Percentiles rank a stretch among this genome's conserved stretches.
These are phyloP conservation scores for Haliclona indistincta DNA, from an alignment of 37 sponge, comb jelly and placozoan genomes.

Conservation along the genomic window DNA sequence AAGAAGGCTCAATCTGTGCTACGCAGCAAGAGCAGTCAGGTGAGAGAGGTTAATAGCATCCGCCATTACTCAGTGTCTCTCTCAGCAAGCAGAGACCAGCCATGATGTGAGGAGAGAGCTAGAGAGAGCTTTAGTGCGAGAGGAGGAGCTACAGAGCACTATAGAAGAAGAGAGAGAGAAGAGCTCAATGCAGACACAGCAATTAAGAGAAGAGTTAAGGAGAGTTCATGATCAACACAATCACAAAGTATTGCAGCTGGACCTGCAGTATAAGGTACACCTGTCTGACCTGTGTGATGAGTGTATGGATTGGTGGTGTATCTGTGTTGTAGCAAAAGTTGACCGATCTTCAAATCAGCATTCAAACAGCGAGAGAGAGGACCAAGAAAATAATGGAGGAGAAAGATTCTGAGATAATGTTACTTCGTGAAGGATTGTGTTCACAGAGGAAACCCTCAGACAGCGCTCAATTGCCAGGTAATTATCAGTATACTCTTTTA, in stretches of 20 bases:
- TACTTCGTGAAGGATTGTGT: slow-evolving; percentile 16
- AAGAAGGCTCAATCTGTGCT: slow-evolving; percentile 62
- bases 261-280: slow-evolving; percentile 41
- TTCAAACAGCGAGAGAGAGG: slow-evolving; percentile 55
- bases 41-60: too few species aligned
- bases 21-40: slow-evolving; percentile 30
- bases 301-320: not conserved
- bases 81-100: too few species aligned
- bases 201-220: slow-evolving; percentile 50
- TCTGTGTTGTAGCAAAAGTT: slow-evolving; percentile 30
- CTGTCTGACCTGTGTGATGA: not conserved
- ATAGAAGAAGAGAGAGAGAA: slow-evolving; percentile 50
- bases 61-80: too few species aligned
- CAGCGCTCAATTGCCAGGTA: too few species aligned
- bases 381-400: slow-evolving; percentile 53
- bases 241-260: slow-evolving; percentile 16
- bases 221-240: slow-evolving; percentile 32
- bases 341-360: slow-evolving; percentile 31
- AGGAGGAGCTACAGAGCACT: not conserved
- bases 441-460: too few species aligned
- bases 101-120: not conserved
- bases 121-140: not conserved
- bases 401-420: slow-evolving; percentile 53
- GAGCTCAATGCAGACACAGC: slow-evolving; percentile 15
- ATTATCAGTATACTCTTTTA: too few species aligned